A percentile compares a stretch with the other conserved stretches of the same genome.
Conservation (phyloP, 2,797 vertebrate species). For the Tangara arthus region DNA sequence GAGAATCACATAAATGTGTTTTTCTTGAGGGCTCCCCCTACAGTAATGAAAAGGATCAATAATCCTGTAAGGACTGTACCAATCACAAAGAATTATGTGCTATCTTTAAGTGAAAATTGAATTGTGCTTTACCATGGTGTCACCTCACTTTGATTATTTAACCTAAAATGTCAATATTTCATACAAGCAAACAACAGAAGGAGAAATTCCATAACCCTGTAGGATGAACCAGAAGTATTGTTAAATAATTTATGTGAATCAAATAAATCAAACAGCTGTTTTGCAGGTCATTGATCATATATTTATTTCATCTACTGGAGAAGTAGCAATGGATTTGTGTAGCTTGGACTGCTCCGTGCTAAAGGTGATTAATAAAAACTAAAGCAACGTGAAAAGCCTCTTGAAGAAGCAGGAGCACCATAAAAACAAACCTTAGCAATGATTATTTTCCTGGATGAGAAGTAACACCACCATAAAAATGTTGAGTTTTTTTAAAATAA, state of each 20-base stretch:
- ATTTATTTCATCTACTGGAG: conserved; percentile 30
- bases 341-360: neutral
- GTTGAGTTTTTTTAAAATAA: neutral
- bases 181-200: conserved; percentile 49
- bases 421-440: conserved; percentile 2
- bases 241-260: conserved; percentile 19
- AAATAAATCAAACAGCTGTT: conserved; percentile 50
- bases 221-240: conserved; percentile 45
- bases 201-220: conserved; percentile 13
- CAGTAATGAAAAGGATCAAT: conserved; percentile 75
- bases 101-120: conserved; percentile 80
- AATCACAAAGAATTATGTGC: conserved; percentile 72
- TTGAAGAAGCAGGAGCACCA: neutral
- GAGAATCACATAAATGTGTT: conserved; percentile 61
- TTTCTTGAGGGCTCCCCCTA: conserved; percentile 69
- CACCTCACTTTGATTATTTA: conserved; percentile 78
- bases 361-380: conserved; percentile 43
- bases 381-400: conserved; percentile 13
- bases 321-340: neutral
- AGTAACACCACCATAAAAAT: neutral
- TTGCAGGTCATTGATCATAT: conserved; percentile 50
- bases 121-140: conserved; percentile 72
- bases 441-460: neutral
- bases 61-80: conserved; percentile 69
- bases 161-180: conserved; percentile 72